These are phyloP conservation scores for Columbina picui DNA, from an alignment of 2,113 vertebrate species.

Conservation along the genomic window DNA sequence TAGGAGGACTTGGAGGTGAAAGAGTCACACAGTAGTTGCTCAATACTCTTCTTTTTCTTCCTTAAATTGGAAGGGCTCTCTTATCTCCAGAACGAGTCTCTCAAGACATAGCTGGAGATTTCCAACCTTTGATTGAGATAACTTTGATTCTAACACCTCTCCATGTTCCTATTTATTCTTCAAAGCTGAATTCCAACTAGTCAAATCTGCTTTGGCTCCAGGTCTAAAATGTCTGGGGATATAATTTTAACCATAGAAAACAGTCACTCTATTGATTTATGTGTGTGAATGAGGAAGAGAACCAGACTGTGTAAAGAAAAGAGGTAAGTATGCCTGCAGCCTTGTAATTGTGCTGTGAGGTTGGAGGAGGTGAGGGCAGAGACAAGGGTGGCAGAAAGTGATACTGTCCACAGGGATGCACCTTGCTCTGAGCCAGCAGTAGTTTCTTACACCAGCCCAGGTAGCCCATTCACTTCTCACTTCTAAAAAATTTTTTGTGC, in stretches of 20 bases:
- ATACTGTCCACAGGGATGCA: neutral
- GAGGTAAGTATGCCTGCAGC: neutral
- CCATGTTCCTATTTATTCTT: constrained; percentile 39
- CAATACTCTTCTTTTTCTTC: neutral
- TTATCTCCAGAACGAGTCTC: constrained; percentile 16
- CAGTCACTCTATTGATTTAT: neutral
- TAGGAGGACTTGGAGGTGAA: neutral
- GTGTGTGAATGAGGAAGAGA: neutral
- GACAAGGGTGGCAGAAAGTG: neutral
- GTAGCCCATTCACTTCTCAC: neutral
- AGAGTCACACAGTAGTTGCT: neutral
- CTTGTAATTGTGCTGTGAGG: neutral
- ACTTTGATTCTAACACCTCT: constrained; percentile 45
- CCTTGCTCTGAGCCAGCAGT: neutral
- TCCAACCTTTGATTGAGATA: neutral
- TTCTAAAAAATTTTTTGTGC: neutral
- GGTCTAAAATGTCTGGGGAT: neutral
- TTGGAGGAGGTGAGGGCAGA: neutral
- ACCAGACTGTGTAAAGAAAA: neutral
- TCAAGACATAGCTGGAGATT: constrained; percentile 23
- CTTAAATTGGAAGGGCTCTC: constrained; percentile 29
- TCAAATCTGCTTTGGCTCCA: neutral
- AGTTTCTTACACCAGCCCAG: neutral
- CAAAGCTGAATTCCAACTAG: constrained; percentile 33
- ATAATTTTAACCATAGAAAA: neutral